Evolutionary conservation across 1,140 invertebrate species (phyloP), one percentile per base, ranked within the genome.

Genomic region (Drosophila sulfurigaster): DNA sequence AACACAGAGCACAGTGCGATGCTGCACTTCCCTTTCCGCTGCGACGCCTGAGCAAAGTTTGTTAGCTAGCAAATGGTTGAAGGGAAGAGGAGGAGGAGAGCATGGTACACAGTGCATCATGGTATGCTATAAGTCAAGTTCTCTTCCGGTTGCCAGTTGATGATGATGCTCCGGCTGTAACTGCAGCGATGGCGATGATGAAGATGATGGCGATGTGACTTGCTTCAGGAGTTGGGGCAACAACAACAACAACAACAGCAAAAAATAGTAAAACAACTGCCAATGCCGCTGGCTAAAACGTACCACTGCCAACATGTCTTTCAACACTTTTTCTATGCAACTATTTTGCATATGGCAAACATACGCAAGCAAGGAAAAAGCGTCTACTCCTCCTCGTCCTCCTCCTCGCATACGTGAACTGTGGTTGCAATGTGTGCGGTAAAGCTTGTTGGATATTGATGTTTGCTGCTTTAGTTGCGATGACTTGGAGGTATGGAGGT

Each of bases 1-100:
- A 1, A 10, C 30, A 15, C 28, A 13, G 11, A n/a, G 15, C 48
- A 25, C 28, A 52, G 16, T 45, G 46, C 10, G 20, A 10, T 35
- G 13, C 68, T 80, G 83, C 83, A 87, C 80, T 88, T 87, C 83
- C 83, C 80, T 78, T 87, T 88, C 83, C 83, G 83, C 77, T 88
- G 77, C 82, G 71, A 58, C 78, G 76, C 77, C 72, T 67, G 54
- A 54, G 58, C 32, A 78, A 82, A 88, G 62, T 87, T 78, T 78
- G 76, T 62, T 70, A 59, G 69, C 49, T 58, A 16, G 20, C 10
- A 75, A 71, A 78, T 49, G 65, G 16, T 11, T 60, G 57, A 67
- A 35, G 52, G 45, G 48, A 45, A 6, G 35, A 38, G 7, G 35
- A 58, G 54, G 28, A 13, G 51, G 28, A 51, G 15, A 46, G 59